phyloP scores from a whole-genome alignment of 1,140 invertebrate genomes.

The Melanaphis sacchari region DNA sequence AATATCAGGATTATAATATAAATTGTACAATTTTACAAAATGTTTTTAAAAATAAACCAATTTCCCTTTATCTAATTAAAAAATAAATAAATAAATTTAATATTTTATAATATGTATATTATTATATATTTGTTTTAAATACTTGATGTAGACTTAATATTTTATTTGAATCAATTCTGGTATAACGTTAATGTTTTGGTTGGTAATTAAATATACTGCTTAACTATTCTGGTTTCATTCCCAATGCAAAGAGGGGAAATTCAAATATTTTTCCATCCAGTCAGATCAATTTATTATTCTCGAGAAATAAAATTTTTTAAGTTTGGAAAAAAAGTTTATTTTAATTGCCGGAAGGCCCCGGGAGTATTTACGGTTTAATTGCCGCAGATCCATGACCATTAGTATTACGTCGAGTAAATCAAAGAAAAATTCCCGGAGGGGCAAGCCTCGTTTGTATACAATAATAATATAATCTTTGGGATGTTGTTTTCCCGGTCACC shows the following conservation, averaged over 20 bases:
- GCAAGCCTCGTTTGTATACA: constrained; percentile 19
- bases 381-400: constrained; percentile 42
- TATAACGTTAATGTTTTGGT: background rate
- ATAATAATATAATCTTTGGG: constrained; percentile 18
- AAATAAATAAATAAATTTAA: background rate
- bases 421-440: constrained; percentile 56
- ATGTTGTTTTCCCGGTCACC: constrained; percentile 23
- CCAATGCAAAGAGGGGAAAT: background rate
- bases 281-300: constrained; percentile 50
- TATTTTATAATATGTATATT: background rate
- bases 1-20: too few species aligned
- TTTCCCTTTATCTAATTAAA: background rate
- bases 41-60: background rate
- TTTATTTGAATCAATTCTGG: background rate
- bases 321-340: constrained; percentile 50
- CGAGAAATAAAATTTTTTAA: background rate
- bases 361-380: constrained; percentile 56
- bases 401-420: constrained; percentile 40
- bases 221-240: background rate
- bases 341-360: constrained; percentile 45
- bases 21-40: too few species aligned
- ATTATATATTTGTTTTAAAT: background rate
- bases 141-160: background rate
- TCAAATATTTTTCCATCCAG: background rate
- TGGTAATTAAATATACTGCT: background rate